Percentiles rank a stretch among this genome's conserved stretches.
These are phyloP conservation scores for Andrena fulva DNA, from an alignment of 2,888 invertebrate genomes.

Conservation along the genomic window DNA sequence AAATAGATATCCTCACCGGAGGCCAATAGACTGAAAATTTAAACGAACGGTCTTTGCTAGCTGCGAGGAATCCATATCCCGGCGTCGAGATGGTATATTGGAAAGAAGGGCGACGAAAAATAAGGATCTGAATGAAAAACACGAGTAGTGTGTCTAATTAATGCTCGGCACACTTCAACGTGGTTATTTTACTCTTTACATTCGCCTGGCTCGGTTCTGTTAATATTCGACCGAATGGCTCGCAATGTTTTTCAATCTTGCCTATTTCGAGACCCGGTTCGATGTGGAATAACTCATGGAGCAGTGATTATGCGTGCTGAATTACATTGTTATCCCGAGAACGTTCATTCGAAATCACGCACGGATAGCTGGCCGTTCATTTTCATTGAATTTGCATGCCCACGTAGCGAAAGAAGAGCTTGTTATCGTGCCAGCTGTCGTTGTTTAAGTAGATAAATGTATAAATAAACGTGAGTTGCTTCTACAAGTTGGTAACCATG, in stretches of 20 bases:
- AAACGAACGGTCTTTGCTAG: too few species aligned
- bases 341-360: constrained; percentile 36
- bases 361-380: background rate
- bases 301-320: constrained; percentile 5
- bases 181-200: background rate
- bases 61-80: too few species aligned
- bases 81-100: too few species aligned
- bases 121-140: too few species aligned
- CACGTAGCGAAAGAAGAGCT: background rate
- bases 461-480: too few species aligned
- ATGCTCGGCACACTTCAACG: background rate
- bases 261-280: background rate
- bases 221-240: too few species aligned
- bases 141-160: too few species aligned
- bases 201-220: background rate
- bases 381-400: constrained; percentile 8
- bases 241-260: background rate
- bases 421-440: background rate
- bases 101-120: too few species aligned
- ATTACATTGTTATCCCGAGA: constrained; percentile 23
- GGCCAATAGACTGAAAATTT: constrained; percentile 7
- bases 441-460: background rate
- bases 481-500: too few species aligned
- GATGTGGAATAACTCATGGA: background rate
- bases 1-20: constrained; percentile 10